Percentiles rank a stretch among this genome's conserved stretches.
Conservation (phyloP, 2,113 vertebrate species). For the Brienomyrus brachyistius region DNA sequence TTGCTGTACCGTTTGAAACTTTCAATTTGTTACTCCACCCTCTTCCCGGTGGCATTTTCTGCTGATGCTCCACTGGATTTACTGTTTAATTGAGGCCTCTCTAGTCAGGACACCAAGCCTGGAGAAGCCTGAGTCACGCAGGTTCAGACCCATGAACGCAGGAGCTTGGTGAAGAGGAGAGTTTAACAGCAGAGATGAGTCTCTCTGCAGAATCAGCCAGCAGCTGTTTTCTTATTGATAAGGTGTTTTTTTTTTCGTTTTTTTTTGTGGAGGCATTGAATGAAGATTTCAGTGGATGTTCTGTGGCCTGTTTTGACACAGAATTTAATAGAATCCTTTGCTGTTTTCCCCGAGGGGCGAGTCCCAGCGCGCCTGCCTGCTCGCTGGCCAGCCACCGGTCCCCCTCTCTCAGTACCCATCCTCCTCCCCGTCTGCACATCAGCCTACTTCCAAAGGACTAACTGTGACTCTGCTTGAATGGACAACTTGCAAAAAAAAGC, state of each 20-base stretch:
- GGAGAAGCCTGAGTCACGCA: constrained; percentile 43
- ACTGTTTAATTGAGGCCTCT: constrained; percentile 24
- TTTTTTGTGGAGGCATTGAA: no score
- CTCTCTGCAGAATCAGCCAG: neutral
- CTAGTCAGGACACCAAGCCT: constrained; percentile 17
- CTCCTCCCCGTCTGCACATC: neutral
- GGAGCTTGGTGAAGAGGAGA: neutral
- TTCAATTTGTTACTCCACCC: neutral
- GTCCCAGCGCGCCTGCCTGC: neutral
- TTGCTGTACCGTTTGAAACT: neutral
- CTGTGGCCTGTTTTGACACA: neutral
- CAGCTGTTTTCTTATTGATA: neutral
- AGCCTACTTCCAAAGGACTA: neutral
- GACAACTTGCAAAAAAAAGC: neutral
- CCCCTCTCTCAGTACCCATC: neutral
- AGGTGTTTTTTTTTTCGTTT: neutral
- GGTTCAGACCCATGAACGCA: neutral
- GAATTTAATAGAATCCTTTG: neutral
- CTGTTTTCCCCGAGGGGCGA: neutral
- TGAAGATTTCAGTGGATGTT: neutral
- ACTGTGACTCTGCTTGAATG: neutral
- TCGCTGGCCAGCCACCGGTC: neutral
- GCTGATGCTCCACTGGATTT: neutral
- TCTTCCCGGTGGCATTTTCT: constrained; percentile 22
- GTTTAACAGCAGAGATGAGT: neutral